These are phyloP conservation scores for Meleagris gallopavo DNA, from an alignment of 2,113 vertebrate genomes.

Conservation along the genomic window DNA sequence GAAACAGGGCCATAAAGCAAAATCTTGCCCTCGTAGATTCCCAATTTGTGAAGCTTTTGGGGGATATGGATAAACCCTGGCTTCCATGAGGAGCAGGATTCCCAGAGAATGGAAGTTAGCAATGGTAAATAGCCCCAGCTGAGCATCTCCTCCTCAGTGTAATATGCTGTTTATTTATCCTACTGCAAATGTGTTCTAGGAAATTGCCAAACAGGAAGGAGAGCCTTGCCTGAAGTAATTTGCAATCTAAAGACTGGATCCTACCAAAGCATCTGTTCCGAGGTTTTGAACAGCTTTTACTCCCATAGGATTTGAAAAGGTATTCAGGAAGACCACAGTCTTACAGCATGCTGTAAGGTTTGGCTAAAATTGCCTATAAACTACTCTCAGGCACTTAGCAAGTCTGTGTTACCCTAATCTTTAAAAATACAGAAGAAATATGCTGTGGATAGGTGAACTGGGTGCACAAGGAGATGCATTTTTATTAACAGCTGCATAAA, in stretches of 20 bases:
- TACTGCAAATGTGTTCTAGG: conserved; percentile 31
- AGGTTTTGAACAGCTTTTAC: conserved; percentile 44
- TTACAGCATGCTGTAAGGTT: conserved; percentile 4
- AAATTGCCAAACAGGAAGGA: conserved; percentile 64
- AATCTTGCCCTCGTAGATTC: not conserved
- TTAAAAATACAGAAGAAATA: not conserved
- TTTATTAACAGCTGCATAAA: not conserved
- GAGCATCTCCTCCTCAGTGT: not conserved
- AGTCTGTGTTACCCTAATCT: not conserved
- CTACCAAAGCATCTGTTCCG: conserved; percentile 49
- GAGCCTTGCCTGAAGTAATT: conserved; percentile 51
- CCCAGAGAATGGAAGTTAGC: not conserved
- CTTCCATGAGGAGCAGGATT: not conserved
- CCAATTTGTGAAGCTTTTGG: not conserved
- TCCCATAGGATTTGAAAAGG: conserved; percentile 36
- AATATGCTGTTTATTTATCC: conserved; percentile 49
- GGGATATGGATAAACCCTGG: not conserved
- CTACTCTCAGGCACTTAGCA: not conserved
- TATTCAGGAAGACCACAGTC: not conserved
- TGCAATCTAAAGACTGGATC: conserved; percentile 35
- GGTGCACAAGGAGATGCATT: not conserved
- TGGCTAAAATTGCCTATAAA: conserved; percentile 33
- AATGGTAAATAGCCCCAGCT: conserved; percentile 6
- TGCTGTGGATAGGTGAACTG: not conserved
- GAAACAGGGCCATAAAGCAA: not conserved